phyloP scores from a whole-genome alignment of 2,113 vertebrate species.

The Urocolius indicus region DNA sequence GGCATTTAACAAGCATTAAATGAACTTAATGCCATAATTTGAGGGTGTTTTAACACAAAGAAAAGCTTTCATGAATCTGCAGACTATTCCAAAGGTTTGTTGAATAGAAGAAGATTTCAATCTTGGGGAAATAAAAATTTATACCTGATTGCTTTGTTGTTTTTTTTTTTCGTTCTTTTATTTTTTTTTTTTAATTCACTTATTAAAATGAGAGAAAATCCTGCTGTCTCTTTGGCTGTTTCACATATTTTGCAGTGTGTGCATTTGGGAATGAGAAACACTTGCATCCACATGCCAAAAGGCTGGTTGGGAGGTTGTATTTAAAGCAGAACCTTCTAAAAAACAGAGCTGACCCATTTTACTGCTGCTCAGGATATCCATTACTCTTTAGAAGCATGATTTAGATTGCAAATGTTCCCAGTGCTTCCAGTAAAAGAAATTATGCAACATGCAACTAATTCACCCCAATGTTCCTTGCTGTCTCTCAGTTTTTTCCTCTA shows the following conservation, averaged over 20 bases:
- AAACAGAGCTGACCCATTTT: not conserved
- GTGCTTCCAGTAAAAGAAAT: not conserved
- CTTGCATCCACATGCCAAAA: accelerated
- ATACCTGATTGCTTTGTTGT: not conserved
- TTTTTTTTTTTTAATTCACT: not conserved
- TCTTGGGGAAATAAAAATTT: not conserved
- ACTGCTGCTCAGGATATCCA: not conserved
- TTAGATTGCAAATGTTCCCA: not conserved
- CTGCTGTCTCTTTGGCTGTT: not conserved
- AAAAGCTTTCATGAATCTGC: not conserved
- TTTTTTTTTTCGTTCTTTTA: accelerated
- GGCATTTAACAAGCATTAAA: not conserved
- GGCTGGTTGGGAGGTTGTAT: not conserved
- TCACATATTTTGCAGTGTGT: not conserved
- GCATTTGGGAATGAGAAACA: not conserved
- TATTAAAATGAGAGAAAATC: not conserved
- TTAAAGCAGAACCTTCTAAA: not conserved
- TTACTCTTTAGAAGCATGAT: not conserved
- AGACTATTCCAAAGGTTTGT: not conserved
- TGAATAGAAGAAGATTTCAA: not conserved
- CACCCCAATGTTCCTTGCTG: not conserved
- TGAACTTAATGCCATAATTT: not conserved
- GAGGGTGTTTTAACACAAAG: not conserved
- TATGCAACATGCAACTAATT: not conserved
- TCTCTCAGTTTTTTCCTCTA: not conserved